Evolutionary conservation across 2,797 vertebrate species (phyloP).

Genomic region (Acridotheres tristis): DNA sequence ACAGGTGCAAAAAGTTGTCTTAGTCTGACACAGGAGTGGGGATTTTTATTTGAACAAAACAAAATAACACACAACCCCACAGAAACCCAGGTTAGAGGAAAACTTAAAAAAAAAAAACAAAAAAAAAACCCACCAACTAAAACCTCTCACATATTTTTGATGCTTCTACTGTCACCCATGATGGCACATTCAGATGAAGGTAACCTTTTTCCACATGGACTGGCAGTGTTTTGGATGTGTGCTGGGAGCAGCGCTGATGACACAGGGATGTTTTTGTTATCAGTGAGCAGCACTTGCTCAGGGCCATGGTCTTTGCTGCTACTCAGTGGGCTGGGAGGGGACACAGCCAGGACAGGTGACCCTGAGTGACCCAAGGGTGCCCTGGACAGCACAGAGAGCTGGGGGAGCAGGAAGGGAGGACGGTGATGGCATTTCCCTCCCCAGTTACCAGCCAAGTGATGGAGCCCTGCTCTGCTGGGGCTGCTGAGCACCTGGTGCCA

Average conservation of each 20-base stretch:
- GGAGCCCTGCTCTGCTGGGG: background rate
- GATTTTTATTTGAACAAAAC: background rate
- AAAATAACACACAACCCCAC: background rate
- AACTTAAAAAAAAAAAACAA: background rate
- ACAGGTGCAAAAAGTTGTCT: background rate
- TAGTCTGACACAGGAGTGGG: background rate
- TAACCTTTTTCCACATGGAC: accelerated
- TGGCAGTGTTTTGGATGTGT: background rate
- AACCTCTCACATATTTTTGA: background rate
- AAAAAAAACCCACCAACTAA: background rate
- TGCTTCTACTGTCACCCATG: background rate
- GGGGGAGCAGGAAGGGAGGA: background rate
- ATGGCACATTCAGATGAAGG: background rate
- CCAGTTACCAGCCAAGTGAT: accelerated
- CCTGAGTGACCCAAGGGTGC: background rate
- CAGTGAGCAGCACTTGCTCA: background rate
- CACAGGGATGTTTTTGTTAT: background rate
- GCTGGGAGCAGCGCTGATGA: background rate
- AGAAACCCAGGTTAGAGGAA: background rate
- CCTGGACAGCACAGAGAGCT: accelerated
- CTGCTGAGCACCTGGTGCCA: background rate
- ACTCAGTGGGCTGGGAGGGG: background rate
- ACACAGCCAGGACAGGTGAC: background rate
- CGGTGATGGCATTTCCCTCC: too few species aligned
- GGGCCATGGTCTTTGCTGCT: background rate